These are phyloP conservation scores for Rhagophthalmus giganteus DNA, from an alignment of 2,888 invertebrate genomes.

Conservation along the genomic window DNA sequence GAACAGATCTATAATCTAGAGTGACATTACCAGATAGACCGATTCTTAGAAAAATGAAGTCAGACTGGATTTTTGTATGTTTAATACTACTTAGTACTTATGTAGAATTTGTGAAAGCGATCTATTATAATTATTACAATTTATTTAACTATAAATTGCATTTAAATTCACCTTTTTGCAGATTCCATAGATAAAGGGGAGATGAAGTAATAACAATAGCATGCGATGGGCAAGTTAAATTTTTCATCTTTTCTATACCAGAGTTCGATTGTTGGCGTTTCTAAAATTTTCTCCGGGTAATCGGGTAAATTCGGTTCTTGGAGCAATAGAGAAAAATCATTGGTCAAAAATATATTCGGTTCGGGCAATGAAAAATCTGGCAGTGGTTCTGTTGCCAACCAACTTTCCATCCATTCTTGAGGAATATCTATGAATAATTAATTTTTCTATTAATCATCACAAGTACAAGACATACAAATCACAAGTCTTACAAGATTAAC, in stretches of 20 bases:
- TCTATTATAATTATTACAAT: no score
- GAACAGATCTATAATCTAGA: no score
- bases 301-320: slow-evolving; percentile 48
- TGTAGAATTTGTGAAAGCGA: no score
- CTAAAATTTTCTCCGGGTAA: slow-evolving; percentile 63
- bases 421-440: slow-evolving; percentile 61
- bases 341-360: slow-evolving; percentile 73
- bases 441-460: no score
- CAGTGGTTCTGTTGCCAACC: slow-evolving; percentile 63
- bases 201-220: slow-evolving; percentile 72
- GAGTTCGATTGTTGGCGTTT: slow-evolving; percentile 64
- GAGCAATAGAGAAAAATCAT: slow-evolving; percentile 66
- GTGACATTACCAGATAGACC: no score
- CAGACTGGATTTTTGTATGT: no score
- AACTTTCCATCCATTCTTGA: slow-evolving; percentile 63
- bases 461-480: slow-evolving; percentile 3
- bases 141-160: background rate
- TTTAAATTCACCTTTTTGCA: slow-evolving; percentile 64
- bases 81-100: no score
- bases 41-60: no score
- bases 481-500: background rate
- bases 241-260: slow-evolving; percentile 86
- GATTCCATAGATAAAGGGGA: slow-evolving; percentile 67
- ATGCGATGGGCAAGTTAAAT: slow-evolving; percentile 78
- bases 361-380: slow-evolving; percentile 69